A percentile compares a stretch with the other conserved stretches of the same genome.
These are phyloP conservation scores for Neelides folsomi DNA, from an alignment of 2,888 invertebrate species.

Conservation along the genomic window DNA sequence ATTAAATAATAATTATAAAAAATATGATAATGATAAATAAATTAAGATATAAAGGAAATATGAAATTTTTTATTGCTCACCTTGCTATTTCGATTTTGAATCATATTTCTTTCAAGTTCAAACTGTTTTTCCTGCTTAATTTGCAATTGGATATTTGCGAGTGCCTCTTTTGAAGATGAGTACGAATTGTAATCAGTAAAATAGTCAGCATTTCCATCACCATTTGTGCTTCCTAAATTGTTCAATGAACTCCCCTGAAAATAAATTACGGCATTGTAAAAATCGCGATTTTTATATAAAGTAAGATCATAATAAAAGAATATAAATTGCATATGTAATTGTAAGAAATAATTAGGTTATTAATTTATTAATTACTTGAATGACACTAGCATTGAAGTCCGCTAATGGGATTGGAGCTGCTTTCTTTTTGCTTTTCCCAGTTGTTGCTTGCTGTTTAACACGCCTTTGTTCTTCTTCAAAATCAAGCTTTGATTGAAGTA, in stretches of 20 bases:
- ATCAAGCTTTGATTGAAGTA: slow-evolving; percentile 58
- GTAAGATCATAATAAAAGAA: too few relatives aligned
- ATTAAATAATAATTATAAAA: too few relatives aligned
- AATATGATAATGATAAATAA: too few relatives aligned
- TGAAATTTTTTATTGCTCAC: too few relatives aligned
- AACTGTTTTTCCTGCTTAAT: slow-evolving; percentile 22
- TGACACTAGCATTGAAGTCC: slow-evolving; percentile 49
- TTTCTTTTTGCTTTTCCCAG: slow-evolving; percentile 52
- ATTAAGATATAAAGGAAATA: too few relatives aligned
- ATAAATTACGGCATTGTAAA: too few relatives aligned
- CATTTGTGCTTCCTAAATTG: neutral
- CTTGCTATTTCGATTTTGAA: slow-evolving; percentile 10
- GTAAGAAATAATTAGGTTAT: too few relatives aligned
- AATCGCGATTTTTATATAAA: too few relatives aligned
- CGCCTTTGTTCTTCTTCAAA: slow-evolving; percentile 46
- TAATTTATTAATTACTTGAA: too few relatives aligned
- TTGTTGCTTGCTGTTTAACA: slow-evolving; percentile 34
- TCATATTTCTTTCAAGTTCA: slow-evolving; percentile 15
- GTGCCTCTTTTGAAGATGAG: slow-evolving; percentile 9
- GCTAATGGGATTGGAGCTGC: slow-evolving; percentile 53
- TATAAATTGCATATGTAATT: too few relatives aligned
- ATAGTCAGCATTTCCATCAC: slow-evolving; percentile 1
- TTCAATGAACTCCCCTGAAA: too few relatives aligned
- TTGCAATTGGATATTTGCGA: slow-evolving; percentile 22
- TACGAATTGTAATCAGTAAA: slow-evolving; percentile 15